phyloP scores from a whole-genome alignment of 1,140 invertebrate genomes.

The Steinernema khuongi region DNA sequence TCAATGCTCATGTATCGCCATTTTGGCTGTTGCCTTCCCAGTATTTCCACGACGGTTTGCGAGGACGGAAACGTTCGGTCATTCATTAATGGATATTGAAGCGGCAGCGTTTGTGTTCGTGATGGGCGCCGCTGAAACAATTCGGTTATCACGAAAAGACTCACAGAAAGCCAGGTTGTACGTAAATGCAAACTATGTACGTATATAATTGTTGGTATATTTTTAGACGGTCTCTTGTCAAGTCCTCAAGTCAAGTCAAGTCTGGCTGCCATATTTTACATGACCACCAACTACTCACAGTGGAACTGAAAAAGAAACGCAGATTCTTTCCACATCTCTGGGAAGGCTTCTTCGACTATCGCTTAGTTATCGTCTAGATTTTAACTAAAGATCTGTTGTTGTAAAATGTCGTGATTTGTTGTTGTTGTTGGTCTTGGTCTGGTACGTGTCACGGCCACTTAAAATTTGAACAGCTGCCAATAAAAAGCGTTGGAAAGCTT shows the following conservation, averaged over 20 bases:
- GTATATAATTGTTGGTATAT: too few species aligned
- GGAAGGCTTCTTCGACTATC: not conserved
- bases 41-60: slow-evolving; percentile 76
- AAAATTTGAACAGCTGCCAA: too few species aligned
- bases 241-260: too few species aligned
- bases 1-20: slow-evolving; percentile 68
- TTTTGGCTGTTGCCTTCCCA: slow-evolving; percentile 85
- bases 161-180: too few species aligned
- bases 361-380: too few species aligned
- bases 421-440: too few species aligned
- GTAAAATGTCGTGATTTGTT: not conserved
- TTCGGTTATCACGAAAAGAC: slow-evolving; percentile 23
- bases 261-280: not conserved
- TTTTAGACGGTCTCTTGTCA: too few species aligned
- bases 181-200: too few species aligned
- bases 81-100: slow-evolving; percentile 85
- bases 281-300: not conserved
- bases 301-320: not conserved
- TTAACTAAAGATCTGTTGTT: too few species aligned
- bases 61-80: slow-evolving; percentile 79
- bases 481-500: too few species aligned
- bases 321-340: not conserved
- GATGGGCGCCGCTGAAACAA: slow-evolving; percentile 56
- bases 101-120: slow-evolving; percentile 81
- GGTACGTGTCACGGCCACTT: not conserved